Evolutionary conservation across 2,113 vertebrate species (phyloP), one percentile per base, ranked within the genome.

Genomic region (Psittacus erithacus): DNA sequence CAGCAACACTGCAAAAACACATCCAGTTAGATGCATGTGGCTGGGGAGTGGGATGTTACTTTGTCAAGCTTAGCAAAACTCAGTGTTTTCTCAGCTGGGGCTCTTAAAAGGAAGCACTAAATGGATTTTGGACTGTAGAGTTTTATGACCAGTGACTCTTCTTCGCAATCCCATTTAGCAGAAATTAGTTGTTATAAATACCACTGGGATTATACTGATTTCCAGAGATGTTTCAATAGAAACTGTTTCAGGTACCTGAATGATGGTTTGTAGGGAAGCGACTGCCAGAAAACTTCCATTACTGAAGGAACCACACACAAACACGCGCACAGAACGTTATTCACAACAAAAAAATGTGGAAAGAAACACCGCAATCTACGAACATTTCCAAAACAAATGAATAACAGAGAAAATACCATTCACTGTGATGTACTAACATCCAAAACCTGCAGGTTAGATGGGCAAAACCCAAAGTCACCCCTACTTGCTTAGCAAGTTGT

Each of bases 41-140:
- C 19, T 50, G 39, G 33, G 75, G 65, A 95, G 14, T 0, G 0
- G 86, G 68, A 80, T 41, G 35, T 57, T 80, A 69, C 22, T 93
- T 62, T 52, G 24, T 47, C 49, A 91, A 81, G 80, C 49, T 73
- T 83, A 77, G 79, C 57, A 79, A 76, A 92, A 60, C 16, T 60
- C 81, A 17, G 39, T 1, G 1, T 77, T 89, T 91, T 86, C 65
- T 91, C 86, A 80, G 76, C 5, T 88, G 86, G 28, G 53, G 71
- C n/a, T 83, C 64, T 77, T 86, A 65, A 91, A 84, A 82, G 22
- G 43, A 79, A 88, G 52, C 35, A 62, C 62, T 76, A 85, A 92
- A 76, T 31, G 23, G 82, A 76, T 88, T 94, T 95, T 85, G 52
- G 43, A 59, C 59, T 18, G 47, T 22, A 78, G 35, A 75, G 28